phyloP scores from a whole-genome alignment of 2,113 vertebrate genomes.

The Turdus rufiventris region DNA sequence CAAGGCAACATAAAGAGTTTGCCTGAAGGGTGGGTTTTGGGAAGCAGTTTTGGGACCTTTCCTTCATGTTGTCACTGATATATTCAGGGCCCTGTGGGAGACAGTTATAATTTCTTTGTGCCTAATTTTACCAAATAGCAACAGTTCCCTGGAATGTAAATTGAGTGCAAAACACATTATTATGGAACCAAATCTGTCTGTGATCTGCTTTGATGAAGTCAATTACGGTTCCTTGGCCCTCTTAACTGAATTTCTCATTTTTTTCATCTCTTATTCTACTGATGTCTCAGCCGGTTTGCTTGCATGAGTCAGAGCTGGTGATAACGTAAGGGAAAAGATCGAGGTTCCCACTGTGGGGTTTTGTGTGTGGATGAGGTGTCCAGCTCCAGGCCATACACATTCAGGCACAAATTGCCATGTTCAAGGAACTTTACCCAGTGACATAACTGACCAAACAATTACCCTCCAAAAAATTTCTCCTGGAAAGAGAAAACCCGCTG shows the following conservation, averaged over 20 bases:
- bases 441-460: background rate
- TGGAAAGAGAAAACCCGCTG: background rate
- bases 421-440: background rate
- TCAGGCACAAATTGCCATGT: background rate
- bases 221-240: background rate
- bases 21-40: background rate
- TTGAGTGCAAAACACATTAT: background rate
- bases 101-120: background rate
- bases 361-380: background rate
- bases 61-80: background rate
- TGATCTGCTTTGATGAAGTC: background rate
- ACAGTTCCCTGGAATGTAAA: background rate
- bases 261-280: background rate
- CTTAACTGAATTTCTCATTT: background rate
- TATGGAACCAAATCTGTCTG: background rate
- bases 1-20: background rate
- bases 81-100: background rate
- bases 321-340: background rate
- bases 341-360: background rate
- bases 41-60: background rate
- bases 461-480: background rate
- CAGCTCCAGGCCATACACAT: fast-evolving
- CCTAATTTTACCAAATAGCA: background rate
- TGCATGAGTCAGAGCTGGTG: background rate
- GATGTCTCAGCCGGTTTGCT: background rate